Percentiles rank a stretch among this genome's conserved stretches.
phyloP scores from a whole-genome alignment of 2,113 vertebrate species.

The Gopherus evgoodei region DNA sequence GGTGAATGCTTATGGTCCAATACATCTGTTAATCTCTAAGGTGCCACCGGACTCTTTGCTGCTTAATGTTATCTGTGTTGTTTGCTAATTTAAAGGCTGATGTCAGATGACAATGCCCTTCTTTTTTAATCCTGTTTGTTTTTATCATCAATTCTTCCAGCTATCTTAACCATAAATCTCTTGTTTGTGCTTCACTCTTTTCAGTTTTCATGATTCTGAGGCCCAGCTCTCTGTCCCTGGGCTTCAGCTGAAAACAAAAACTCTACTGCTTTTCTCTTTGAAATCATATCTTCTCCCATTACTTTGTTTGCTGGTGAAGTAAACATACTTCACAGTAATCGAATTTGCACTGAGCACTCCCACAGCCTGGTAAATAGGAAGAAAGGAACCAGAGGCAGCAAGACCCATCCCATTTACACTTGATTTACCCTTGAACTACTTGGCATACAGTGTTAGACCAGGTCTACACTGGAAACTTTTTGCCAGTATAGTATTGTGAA shows the following conservation, averaged over 20 bases:
- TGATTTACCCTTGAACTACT: not conserved
- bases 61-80: too few species aligned
- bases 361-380: not conserved
- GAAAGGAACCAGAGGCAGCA: not conserved
- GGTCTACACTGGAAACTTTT: not conserved
- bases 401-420: not conserved
- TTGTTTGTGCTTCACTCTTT: not conserved
- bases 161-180: not conserved
- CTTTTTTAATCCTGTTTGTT: not conserved
- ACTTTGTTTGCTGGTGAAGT: not conserved
- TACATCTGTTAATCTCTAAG: too few species aligned
- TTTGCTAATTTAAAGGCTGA: not conserved
- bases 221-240: not conserved
- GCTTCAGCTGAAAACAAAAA: not conserved
- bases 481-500: not conserved
- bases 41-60: too few species aligned
- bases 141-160: not conserved
- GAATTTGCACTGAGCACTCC: not conserved
- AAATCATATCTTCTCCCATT: not conserved
- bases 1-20: too few species aligned
- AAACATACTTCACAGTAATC: not conserved
- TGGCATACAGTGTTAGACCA: not conserved
- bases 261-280: not conserved
- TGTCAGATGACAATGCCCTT: not conserved
- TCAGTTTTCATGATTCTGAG: not conserved